Evolutionary conservation across 2,113 vertebrate species (phyloP), one percentile per base, ranked within the genome.

Genomic region (Lamprotornis superbus): DNA sequence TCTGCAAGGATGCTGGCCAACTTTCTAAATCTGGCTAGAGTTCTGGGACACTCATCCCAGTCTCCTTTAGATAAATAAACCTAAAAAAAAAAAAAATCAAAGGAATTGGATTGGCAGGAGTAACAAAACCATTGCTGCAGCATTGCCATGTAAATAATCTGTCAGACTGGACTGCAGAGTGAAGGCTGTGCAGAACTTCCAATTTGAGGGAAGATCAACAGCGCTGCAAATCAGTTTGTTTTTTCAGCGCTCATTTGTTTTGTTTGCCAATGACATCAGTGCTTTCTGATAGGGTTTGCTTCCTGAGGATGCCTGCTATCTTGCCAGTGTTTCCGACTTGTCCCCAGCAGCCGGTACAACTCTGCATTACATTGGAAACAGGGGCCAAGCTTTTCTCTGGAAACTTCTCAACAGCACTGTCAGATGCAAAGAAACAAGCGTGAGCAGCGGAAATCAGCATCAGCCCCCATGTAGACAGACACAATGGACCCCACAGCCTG

Each of bases 301-400:
- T 96, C 96, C 97, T 97, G 92, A 95, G 97, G 95, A 98, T 97
- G 93, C 94, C 93, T 94, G 94, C 89, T 96, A 96, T 97, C 93
- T 96, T 90, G 82, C 95, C 90, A 93, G 96, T 10, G 35, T 94
- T 98, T 98, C 97, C 96, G 95, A 96, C 92, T 93, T 96, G 90
- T 96, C 89, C 94, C 89, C n/a, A 6, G 88, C 94, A 94, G 96
- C 84, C 76, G 15, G 77, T 93, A 61, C 68, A 95, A 50, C 83
- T 81, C 86, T 3, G 3, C 60, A 40, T n/a, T 76, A 59, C 50
- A 22, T 87, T 79, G 83, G 67, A 93, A 93, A 69, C 49, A 17
- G 39, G 50, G 88, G 90, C 96, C 94, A 97, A 83, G 67, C 63
- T 67, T 65, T 89, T 91, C 80, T 97, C 90, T 93, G 85, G 88